A percentile compares a stretch with the other conserved stretches of the same genome.
These are phyloP conservation scores for Sparus aurata DNA, from an alignment of 2,797 vertebrate species.

Conservation along the genomic window DNA sequence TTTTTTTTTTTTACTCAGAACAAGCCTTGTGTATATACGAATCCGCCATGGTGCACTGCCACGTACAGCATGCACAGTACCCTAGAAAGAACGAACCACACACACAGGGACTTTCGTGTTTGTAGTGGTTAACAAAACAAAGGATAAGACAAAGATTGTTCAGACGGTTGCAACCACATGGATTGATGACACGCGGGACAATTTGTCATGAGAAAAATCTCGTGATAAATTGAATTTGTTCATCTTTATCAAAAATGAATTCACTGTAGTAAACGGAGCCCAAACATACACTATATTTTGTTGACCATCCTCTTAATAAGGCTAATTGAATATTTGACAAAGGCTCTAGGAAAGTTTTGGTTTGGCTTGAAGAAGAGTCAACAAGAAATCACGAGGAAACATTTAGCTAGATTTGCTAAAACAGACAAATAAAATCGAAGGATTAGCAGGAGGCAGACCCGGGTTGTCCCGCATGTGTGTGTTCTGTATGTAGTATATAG, in stretches of 20 bases:
- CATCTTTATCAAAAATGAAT: constrained; percentile 65
- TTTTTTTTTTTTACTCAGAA: too few species aligned
- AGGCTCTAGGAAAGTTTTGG: background rate
- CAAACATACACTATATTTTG: constrained; percentile 28
- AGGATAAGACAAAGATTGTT: too few species aligned
- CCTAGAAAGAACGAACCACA: too few species aligned
- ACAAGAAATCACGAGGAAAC: background rate
- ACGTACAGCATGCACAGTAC: too few species aligned
- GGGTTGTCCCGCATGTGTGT: constrained; percentile 30
- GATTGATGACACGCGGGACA: too few species aligned
- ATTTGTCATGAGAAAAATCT: constrained; percentile 42
- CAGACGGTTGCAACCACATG: too few species aligned
- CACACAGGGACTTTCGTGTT: too few species aligned
- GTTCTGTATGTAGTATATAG: background rate
- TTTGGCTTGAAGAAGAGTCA: background rate
- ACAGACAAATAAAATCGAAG: constrained; percentile 12
- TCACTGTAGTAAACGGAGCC: constrained; percentile 62
- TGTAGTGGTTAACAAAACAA: too few species aligned
- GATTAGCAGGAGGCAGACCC: constrained; percentile 8
- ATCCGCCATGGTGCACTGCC: too few species aligned
- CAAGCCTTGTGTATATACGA: too few species aligned
- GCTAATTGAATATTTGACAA: constrained; percentile 22
- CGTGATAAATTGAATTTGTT: constrained; percentile 64
- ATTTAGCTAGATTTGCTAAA: background rate
- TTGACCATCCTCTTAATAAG: too few species aligned